Base-by-base conservation (phyloP, 2,888 invertebrate genomes). In the Leptopilina syphax region DNA sequence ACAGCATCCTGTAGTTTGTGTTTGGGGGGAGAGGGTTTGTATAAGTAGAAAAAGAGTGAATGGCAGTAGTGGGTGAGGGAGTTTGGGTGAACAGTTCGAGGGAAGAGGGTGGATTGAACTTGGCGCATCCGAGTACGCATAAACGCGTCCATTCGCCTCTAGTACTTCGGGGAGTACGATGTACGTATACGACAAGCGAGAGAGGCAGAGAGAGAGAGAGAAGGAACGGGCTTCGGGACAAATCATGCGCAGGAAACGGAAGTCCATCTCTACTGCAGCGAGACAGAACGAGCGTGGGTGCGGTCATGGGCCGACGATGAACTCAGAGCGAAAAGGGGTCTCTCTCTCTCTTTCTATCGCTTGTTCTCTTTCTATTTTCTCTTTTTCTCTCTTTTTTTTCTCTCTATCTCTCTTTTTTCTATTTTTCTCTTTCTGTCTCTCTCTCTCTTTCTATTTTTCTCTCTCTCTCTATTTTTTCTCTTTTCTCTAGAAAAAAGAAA, bases 161-260 rank as follows among this genome's bases (percentile, higher is more conserved):
- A 50, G 76, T 70, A 80, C 78, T 78, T 78, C 50, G 50, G 65
- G 77, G 78, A 77, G 78, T 79, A 81, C 83, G 81, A 77, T 79
- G 82, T 66, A 44, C 44, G 44, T 44, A 44, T 44, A 44, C 78
- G 79, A 81, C 57, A 65, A 50, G 50, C 9, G 50, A 10, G 50
- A 50, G 10, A 50, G 50, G 27, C 27, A 47, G 47, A 9, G 47
- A 47, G 7, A 47, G 47, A 50, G 50, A 50, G 50, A 50, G 10
- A 50, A 3, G 12, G 50, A 80, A 81, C 83, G 78, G 79, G 77
- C 79, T 80, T 83, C 83, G 82, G 86, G 85, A 88, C 87, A 88
- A 88, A 89, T 89, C 86, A 86, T 83, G 84, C 81, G 82, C 89
- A 84, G 89, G 89, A 89, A 89, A 80, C 89, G 89, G 89, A 89